These are phyloP conservation scores for Nymphicus hollandicus DNA, from an alignment of 2,113 vertebrate genomes.

Conservation along the genomic window DNA sequence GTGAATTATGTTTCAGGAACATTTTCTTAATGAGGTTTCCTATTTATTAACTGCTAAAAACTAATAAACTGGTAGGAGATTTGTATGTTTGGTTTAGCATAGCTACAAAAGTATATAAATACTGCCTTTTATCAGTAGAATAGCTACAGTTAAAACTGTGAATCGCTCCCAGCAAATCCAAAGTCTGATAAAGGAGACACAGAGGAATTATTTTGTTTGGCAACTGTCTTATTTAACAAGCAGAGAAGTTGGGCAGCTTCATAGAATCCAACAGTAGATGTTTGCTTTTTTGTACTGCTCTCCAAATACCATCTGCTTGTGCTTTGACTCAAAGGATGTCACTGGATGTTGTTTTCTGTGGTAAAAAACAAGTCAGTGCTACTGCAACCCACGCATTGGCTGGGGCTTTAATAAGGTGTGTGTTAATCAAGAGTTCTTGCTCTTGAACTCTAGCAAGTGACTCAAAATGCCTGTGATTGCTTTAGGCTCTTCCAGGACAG, in stretches of 20 bases:
- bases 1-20: not conserved
- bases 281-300: not conserved
- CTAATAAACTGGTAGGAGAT: conserved; percentile 23
- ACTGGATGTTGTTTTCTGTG: not conserved
- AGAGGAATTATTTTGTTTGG: conserved; percentile 45
- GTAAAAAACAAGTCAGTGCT: not conserved
- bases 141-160: not conserved
- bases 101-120: conserved; percentile 8
- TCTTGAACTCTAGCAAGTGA: not conserved
- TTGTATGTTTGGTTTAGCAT: not conserved
- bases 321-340: not conserved
- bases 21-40: not conserved
- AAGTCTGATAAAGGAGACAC: not conserved
- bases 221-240: not conserved
- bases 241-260: not conserved
- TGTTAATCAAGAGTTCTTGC: not conserved
- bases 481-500: not conserved
- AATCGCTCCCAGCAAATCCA: not conserved
- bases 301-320: not conserved
- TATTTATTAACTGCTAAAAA: conserved; percentile 39
- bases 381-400: not conserved
- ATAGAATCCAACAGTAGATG: not conserved
- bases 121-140: conserved; percentile 11
- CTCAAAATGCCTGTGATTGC: not conserved
- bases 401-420: not conserved